Base-by-base conservation (phyloP, 1,140 invertebrate genomes). In the Kradibia gibbosae region DNA sequence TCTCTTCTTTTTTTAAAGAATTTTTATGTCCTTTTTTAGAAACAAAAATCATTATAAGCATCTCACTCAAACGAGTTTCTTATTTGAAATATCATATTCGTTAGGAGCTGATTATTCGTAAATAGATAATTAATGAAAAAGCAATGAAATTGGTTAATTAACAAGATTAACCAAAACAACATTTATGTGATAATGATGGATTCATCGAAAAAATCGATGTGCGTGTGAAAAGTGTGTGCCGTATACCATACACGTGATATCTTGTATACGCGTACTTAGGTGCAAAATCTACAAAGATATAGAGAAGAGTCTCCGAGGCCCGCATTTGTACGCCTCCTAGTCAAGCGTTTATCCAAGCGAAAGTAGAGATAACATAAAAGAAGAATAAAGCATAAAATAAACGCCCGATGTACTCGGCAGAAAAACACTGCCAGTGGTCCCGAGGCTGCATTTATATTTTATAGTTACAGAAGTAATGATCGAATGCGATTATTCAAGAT, bases 171-270 rank as follows among this genome's bases (percentile, higher is more conserved):
- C 71, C 71, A 67, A 76, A 76, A 81, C 74, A 81, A 81, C 74
- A 65, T 77, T 60, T n/a, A 77, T 81, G 74, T 77, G 74, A 77
- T 81, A 81, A 81, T 77, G 65, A 81, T 71, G 71, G 65, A 76
- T 77, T 70, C 48, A 81, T 67, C 31, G 39, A 45, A 36, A n/a
- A 36, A 76, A 57, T 75, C 39, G 31, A 57, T 81, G 31, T 75
- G 53, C 48, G 42, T 74, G 53, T 65, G 65, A 80, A 80, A 80
- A 73, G 13, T 72, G 57, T 50, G 50, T 62, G 25, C 8, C 42
- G 73, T 55, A 53, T 34, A 34, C 11, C n/a, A 36, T 74, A 65
- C 25, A 3, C 45, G 34, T n/a, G 3, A 28, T 70, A 67, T 67
- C 71, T 34, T 53, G 36, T 55, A 34, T 75, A 70, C 65, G 13